A percentile compares a stretch with the other conserved stretches of the same genome.
Evolutionary conservation across 1,140 invertebrate genomes (phyloP).

Genomic region (Drosophila virilis): DNA sequence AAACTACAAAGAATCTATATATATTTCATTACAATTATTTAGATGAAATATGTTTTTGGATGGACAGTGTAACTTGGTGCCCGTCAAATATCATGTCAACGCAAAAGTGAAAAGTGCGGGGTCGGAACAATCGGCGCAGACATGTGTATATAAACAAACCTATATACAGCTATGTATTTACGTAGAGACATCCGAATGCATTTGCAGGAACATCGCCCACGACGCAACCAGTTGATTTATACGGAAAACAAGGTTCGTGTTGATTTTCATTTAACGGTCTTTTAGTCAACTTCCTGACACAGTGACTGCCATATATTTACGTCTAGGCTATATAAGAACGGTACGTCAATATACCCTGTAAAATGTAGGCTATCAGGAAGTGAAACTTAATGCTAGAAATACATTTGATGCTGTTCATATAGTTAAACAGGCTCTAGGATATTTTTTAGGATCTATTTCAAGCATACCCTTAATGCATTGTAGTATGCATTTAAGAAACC

Average conservation of each 20-base stretch:
- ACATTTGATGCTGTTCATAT: neutral
- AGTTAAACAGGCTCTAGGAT: neutral
- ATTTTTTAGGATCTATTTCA: neutral
- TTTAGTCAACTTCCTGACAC: constrained; percentile 82
- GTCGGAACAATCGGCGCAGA: constrained; percentile 38
- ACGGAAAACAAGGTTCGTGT: constrained; percentile 70
- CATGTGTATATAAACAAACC: constrained; percentile 26
- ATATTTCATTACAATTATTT: neutral
- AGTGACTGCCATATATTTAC: constrained; percentile 79
- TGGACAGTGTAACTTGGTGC: constrained; percentile 55
- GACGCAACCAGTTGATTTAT: constrained; percentile 82
- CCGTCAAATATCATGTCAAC: constrained; percentile 77
- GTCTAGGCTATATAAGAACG: constrained; percentile 63
- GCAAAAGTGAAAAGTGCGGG: constrained; percentile 75
- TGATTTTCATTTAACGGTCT: constrained; percentile 83
- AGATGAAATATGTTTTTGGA: constrained; percentile 7
- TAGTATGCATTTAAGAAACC: too few species aligned
- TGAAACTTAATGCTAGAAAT: neutral
- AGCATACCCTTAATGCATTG: too few species aligned
- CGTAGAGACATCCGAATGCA: constrained; percentile 39
- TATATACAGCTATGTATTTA: constrained; percentile 37
- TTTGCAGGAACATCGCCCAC: constrained; percentile 43
- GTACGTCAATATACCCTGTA: constrained; percentile 32
- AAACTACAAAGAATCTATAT: neutral
- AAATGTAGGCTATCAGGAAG: neutral